Evolutionary conservation across 2,888 invertebrate genomes (phyloP).

Genomic region (Agriopis leucophaearia): DNA sequence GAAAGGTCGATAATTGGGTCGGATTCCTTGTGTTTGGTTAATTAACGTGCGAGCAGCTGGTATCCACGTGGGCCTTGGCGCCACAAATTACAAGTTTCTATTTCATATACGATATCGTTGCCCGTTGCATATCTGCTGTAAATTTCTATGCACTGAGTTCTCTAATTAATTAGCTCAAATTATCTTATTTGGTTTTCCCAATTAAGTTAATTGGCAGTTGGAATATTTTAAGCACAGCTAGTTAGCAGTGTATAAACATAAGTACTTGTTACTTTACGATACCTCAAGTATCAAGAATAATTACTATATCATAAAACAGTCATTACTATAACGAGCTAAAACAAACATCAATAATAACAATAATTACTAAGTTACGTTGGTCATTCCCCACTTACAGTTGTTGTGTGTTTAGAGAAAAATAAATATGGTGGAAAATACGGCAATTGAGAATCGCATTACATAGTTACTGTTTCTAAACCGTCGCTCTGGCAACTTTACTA

Average conservation of each 20-base stretch:
- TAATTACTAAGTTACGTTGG: conserved; percentile 42
- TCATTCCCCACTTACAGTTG: conserved; percentile 2
- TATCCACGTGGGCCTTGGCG: conserved; percentile 66
- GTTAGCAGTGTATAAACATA: conserved; percentile 2
- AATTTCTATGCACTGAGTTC: neutral
- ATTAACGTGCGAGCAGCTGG: conserved; percentile 76
- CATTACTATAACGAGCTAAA: conserved; percentile 49
- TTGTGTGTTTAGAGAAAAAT: neutral
- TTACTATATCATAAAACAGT: conserved; percentile 48
- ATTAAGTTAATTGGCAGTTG: conserved; percentile 30
- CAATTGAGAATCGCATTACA: neutral
- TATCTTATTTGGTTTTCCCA: conserved; percentile 9
- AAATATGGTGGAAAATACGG: neutral
- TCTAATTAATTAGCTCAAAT: conserved; percentile 14
- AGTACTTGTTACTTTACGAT: conserved; percentile 20
- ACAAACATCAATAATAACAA: conserved; percentile 39
- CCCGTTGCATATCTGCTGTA: neutral
- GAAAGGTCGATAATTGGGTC: conserved; percentile 65
- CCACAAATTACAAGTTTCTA: conserved; percentile 20
- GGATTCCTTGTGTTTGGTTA: conserved; percentile 77
- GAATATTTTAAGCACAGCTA: conserved; percentile 14
- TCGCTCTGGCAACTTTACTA: neutral
- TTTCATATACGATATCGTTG: neutral
- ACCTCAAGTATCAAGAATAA: conserved; percentile 33
- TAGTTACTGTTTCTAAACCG: neutral